A percentile compares a stretch with the other conserved stretches of the same genome.
These are phyloP conservation scores for Panonychus citri DNA, from an alignment of 1,140 invertebrate genomes.

Conservation along the genomic window DNA sequence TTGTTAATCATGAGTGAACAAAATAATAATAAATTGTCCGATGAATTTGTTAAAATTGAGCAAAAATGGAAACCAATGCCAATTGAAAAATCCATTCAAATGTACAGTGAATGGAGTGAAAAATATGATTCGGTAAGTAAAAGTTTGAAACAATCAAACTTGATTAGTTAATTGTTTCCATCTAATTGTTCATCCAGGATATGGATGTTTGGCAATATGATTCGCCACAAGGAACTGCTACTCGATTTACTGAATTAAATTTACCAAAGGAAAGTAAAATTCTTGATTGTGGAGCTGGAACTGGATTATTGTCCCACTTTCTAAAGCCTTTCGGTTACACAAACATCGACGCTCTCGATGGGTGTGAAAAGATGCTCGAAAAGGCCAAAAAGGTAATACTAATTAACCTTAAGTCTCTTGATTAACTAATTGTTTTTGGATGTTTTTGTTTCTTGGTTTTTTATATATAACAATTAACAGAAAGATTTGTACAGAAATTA, in stretches of 20 bases:
- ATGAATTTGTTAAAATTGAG: background rate
- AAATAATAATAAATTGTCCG: too few relatives aligned
- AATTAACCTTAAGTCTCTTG: too few relatives aligned
- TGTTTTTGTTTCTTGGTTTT: too few relatives aligned
- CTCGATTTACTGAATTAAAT: slow-evolving; percentile 5
- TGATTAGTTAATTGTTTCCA: too few relatives aligned
- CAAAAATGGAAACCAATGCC: background rate
- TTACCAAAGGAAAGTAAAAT: slow-evolving; percentile 4
- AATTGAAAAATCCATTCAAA: background rate
- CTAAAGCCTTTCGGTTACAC: slow-evolving; percentile 8
- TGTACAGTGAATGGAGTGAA: background rate
- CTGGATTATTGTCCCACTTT: slow-evolving; percentile 4
- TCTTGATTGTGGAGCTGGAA: slow-evolving; percentile 9
- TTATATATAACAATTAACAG: too few relatives aligned
- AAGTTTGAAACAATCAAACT: too few relatives aligned
- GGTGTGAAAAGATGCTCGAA: slow-evolving; percentile 11
- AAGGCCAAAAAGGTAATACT: background rate
- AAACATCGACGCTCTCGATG: slow-evolving; percentile 15
- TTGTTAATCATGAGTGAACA: too few relatives aligned
- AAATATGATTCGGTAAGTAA: background rate
- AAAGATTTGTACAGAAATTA: slow-evolving; percentile 9
- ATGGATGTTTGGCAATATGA: slow-evolving; percentile 2
- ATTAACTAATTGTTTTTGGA: too few relatives aligned
- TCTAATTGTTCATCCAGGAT: background rate
- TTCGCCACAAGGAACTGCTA: background rate